Percentiles rank a stretch among this genome's conserved stretches.
These are phyloP conservation scores for Geopemphigus sp. DNA, from an alignment of 1,140 invertebrate genomes.

Conservation along the genomic window DNA sequence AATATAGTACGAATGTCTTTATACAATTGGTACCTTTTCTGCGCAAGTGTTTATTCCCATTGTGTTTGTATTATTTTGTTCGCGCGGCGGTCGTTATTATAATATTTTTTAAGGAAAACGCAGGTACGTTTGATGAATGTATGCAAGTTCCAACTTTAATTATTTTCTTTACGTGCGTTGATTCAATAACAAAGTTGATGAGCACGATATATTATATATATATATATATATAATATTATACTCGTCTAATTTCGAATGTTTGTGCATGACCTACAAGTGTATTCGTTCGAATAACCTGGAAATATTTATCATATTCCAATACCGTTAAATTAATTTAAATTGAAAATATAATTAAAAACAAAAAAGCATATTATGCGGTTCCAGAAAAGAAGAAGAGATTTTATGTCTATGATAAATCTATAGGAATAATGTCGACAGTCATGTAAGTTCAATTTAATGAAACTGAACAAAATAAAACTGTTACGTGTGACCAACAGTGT, in stretches of 20 bases:
- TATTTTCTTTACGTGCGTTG: background rate
- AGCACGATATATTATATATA: background rate
- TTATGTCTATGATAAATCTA: no score
- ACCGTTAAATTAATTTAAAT: background rate
- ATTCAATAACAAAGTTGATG: background rate
- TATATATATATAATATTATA: no score
- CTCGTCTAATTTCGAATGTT: background rate
- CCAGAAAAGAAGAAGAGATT: no score
- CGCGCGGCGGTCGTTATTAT: background rate
- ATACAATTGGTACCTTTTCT: background rate
- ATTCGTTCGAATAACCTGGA: background rate
- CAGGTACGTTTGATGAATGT: background rate
- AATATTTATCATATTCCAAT: background rate
- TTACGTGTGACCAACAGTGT: no score
- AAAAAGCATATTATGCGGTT: no score
- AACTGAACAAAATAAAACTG: no score
- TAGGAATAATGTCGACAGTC: no score
- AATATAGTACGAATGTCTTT: slow-evolving; percentile 21
- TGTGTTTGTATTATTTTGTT: background rate
- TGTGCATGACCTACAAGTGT: background rate
- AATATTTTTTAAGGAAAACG: background rate
- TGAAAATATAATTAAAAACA: no score
- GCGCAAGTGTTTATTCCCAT: slow-evolving; percentile 20
- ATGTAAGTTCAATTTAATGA: no score
- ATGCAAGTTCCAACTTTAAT: slow-evolving; percentile 2